Evolutionary conservation across 2,888 invertebrate genomes (phyloP), one percentile per base, ranked within the genome.

Genomic region (Melanostoma mellinum): DNA sequence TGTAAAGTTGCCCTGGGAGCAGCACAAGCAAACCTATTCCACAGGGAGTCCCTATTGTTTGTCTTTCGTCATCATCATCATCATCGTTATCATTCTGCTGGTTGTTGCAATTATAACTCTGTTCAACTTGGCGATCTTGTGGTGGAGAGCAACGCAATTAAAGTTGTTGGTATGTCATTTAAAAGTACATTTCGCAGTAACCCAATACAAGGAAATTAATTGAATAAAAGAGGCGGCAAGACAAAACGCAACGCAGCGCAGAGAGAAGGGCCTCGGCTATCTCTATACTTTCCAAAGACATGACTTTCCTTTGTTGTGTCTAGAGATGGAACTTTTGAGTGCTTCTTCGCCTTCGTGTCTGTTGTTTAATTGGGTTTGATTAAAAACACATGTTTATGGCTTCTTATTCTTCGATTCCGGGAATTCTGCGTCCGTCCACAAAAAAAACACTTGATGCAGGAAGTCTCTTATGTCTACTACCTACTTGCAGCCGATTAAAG

Each of bases 341-440:
- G 20, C 20, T 20, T 20, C n/a, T 48, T 52, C 8, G 44, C 10
- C 2, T 10, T 10, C 6, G 1, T 46, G 74, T 82, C 68, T 73
- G 72, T 72, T 72, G 71, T 35, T 73, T 82, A 77, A 77, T 77
- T 82, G 77, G 82, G 69, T 69, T 77, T 69, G 73, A 82, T 82
- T 82, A 73, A 77, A 63, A 82, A 50, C 76, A 75, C 56, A 82
- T 77, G 68, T 68, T 52, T 82, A 73, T 77, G 65, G 81, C 58
- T 75, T 74, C 74, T 67, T 68, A 36, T 10, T 33, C 40, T 40
- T 65, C 65, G 50, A 58, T 60, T 65, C 60, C n/a, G 8, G 10
- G 61, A 74, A 69, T 38, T 46, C 20, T 55, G 55, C 63, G 40
- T 33, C 32, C 10, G 10, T 42, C 8, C 4, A 46, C 33, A 48